Evolutionary conservation across 2,888 invertebrate species (phyloP).

Genomic region (Eurytoma adleriae): DNA sequence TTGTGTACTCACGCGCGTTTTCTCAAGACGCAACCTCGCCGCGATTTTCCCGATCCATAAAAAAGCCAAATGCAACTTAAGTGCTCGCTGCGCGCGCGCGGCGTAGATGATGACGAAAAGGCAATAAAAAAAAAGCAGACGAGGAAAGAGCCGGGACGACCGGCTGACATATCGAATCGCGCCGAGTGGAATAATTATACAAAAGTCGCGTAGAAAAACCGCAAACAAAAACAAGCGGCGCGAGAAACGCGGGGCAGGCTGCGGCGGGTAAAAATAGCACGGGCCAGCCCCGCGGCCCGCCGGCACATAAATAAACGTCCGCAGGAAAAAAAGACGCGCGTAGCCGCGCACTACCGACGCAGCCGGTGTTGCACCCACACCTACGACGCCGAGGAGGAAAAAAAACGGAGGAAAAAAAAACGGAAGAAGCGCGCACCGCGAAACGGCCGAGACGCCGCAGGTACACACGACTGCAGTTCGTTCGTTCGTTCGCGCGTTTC

Average conservation of each 20-base stretch:
- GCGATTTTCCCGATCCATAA: constrained; percentile 27
- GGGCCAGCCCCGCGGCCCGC: not conserved
- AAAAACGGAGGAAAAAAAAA: not conserved
- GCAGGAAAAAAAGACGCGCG: not conserved
- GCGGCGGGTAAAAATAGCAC: constrained; percentile 25
- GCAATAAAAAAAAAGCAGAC: not conserved
- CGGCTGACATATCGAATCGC: constrained; percentile 31
- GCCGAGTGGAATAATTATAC: not conserved
- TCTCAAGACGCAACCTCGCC: constrained; percentile 1
- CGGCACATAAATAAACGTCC: not conserved
- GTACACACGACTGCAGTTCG: no score
- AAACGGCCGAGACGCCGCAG: constrained; percentile 18
- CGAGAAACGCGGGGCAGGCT: not conserved
- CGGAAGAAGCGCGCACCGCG: constrained; percentile 14
- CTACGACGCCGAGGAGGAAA: not conserved
- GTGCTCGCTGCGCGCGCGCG: not conserved
- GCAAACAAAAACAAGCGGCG: constrained; percentile 12
- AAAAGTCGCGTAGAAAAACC: constrained; percentile 34
- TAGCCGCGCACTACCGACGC: not conserved
- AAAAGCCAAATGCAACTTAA: constrained; percentile 31
- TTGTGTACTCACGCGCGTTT: constrained; percentile 7
- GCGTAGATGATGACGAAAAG: not conserved
- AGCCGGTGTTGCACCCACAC: no score
- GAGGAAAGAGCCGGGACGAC: constrained; percentile 4
- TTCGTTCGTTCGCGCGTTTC: no score